Evolutionary conservation across 2,797 vertebrate genomes (phyloP), one percentile per base, ranked within the genome.

Genomic region (Dermochelys coriacea): DNA sequence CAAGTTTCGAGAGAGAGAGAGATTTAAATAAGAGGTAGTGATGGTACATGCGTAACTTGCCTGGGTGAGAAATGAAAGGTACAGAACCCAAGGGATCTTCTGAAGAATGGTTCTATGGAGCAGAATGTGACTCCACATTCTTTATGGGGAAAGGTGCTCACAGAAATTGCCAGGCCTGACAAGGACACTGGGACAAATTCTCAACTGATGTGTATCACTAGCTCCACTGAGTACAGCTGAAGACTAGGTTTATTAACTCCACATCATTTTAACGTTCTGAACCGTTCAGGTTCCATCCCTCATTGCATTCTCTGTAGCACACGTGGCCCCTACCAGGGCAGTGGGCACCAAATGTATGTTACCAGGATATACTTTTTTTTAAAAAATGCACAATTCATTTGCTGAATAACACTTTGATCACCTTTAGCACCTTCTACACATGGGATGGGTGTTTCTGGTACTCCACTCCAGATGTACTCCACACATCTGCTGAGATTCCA

Each of bases 31-130:
- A 82, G 78, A 95, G 93, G 86, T 75, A 97, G 85, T 54, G 88
- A 82, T 47, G 95, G 94, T 95, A 97, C 92, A 93, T 81, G 57
- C 93, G 95, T 93, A 99, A 99, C 99, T 99, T 99, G 99, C 99
- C 99, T 99, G 99, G 97, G 97, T 98, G 99, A 98, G 99, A 98
- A 99, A 99, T 98, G 95, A 99, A 99, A 87, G 99, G 99, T 96
- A 99, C 98, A 80, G 99, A 99, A 98, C 99, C 99, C 95, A 99
- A 99, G 91, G 99, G 99, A 97, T 99, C 99, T 98, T 99, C 99
- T 34, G 98, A 98, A 91, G 97, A 98, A 93, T 98, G 98, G 95
- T 97, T 98, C 94, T 98, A 96, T 94, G 98, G 97, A 96, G 97
- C 97, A 95, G 97, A 98, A 96, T 96, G 98, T 78, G 96, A 92